These are phyloP conservation scores for Pteromalus puparum DNA, from an alignment of 1,140 invertebrate genomes.

Conservation along the genomic window DNA sequence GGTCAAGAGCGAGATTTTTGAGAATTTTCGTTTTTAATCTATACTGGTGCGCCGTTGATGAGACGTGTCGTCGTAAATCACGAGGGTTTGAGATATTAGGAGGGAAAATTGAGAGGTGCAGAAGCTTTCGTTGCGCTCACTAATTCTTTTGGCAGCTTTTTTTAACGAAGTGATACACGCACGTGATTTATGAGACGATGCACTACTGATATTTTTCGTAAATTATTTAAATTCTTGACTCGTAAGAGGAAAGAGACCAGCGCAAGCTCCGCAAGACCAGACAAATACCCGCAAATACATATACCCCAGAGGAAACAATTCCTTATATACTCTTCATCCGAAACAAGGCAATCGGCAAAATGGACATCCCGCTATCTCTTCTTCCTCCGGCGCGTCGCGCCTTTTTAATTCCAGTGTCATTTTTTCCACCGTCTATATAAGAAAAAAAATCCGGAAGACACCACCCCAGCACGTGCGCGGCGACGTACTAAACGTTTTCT, in stretches of 20 bases:
- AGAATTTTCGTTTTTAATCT: background rate
- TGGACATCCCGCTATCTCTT: slow-evolving; percentile 22
- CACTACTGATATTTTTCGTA: too few species aligned
- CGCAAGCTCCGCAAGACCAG: background rate
- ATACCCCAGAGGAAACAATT: slow-evolving; percentile 3
- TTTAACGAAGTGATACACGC: too few species aligned
- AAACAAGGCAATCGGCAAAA: slow-evolving; percentile 34
- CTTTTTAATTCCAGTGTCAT: slow-evolving; percentile 51
- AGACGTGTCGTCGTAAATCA: too few species aligned
- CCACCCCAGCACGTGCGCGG: background rate
- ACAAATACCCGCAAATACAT: background rate
- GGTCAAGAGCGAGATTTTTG: background rate
- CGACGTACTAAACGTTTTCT: slow-evolving; percentile 45
- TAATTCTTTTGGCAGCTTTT: background rate
- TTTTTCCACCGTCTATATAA: slow-evolving; percentile 27
- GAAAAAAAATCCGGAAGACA: background rate
- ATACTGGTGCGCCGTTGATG: too few species aligned
- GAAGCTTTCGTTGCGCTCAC: background rate
- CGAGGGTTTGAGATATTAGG: too few species aligned
- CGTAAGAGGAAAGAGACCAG: background rate
- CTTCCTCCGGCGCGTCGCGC: background rate
- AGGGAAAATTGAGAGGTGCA: too few species aligned
- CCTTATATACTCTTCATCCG: background rate
- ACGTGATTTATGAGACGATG: too few species aligned
- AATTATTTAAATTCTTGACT: too few species aligned